Percentiles rank a stretch among this genome's conserved stretches.
phyloP scores from a whole-genome alignment of 2,888 invertebrate species.

The Trimorus sp. region DNA sequence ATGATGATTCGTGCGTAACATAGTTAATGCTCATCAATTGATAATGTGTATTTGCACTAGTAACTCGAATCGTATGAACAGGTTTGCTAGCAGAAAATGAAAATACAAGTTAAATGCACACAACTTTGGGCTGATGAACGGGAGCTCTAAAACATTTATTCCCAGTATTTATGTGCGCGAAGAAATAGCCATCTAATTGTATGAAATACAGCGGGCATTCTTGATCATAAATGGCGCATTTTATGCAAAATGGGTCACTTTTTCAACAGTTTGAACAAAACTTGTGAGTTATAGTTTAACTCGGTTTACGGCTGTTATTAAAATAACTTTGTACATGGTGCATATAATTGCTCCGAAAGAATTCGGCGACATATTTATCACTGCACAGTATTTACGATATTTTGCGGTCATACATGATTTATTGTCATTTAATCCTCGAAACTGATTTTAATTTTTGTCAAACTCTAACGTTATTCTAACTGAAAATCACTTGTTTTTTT shows the following conservation, averaged over 20 bases:
- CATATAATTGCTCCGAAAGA: conserved; percentile 49
- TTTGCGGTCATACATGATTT: background rate
- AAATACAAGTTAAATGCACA: conserved; percentile 42
- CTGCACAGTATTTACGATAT: conserved; percentile 5
- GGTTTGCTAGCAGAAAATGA: conserved; percentile 20
- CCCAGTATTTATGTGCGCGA: conserved; percentile 50
- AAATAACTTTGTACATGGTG: conserved; percentile 47
- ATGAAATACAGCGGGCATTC: conserved; percentile 38
- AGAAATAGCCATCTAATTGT: conserved; percentile 53
- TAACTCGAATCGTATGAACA: conserved; percentile 18
- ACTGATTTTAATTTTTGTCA: background rate
- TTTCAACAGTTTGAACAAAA: conserved; percentile 50
- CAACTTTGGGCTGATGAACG: conserved; percentile 43
- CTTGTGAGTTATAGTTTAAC: conserved; percentile 43
- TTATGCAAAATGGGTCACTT: conserved; percentile 58
- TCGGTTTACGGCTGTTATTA: conserved; percentile 51
- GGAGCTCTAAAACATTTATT: conserved; percentile 44
- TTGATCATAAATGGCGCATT: conserved; percentile 52
- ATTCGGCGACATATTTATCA: conserved; percentile 37
- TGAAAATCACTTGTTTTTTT: too few relatives aligned
- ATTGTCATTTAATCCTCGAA: background rate
- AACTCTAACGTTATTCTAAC: too few relatives aligned
- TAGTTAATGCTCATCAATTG: too few relatives aligned
- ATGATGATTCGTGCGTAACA: too few relatives aligned
- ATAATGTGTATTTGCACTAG: background rate